These are phyloP conservation scores for Leptarthrus brevirostris DNA, from an alignment of 2,888 invertebrate species.

Conservation along the genomic window DNA sequence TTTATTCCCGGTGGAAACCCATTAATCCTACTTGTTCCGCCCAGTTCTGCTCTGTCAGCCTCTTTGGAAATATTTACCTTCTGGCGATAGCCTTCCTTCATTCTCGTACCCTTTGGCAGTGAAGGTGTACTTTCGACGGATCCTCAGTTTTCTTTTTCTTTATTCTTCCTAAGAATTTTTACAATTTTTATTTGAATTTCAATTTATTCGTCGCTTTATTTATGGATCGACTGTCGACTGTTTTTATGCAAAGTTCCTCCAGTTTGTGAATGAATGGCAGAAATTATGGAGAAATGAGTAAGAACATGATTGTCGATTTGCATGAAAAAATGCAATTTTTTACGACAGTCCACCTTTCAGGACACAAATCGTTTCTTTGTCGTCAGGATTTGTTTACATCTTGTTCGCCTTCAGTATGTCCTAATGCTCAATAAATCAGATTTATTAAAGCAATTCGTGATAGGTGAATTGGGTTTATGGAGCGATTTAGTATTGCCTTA, in stretches of 20 bases:
- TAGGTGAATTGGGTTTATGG: background rate
- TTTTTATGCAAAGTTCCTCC: conserved; percentile 43
- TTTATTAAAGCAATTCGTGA: background rate
- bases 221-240: conserved; percentile 43
- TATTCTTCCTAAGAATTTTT: conserved; percentile 9
- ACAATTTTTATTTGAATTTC: conserved; percentile 47
- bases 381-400: conserved; percentile 23
- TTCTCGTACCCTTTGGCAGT: background rate
- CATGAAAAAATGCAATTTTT: conserved; percentile 49
- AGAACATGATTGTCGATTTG: conserved; percentile 48
- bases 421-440: conserved; percentile 23
- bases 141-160: conserved; percentile 1
- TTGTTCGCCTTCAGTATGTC: background rate
- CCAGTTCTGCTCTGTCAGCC: conserved; percentile 42
- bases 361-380: conserved; percentile 1
- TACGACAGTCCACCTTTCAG: conserved; percentile 27
- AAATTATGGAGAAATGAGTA: conserved; percentile 45
- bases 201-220: conserved; percentile 46
- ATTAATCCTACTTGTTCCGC: conserved; percentile 47
- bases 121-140: conserved; percentile 31
- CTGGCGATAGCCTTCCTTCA: conserved; percentile 13
- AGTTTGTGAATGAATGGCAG: conserved; percentile 15
- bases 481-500: no score
- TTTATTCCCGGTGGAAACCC: conserved; percentile 45
- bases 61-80: conserved; percentile 32